Conservation (phyloP, 2,888 invertebrate genomes). For the Phengaris alcon region DNA sequence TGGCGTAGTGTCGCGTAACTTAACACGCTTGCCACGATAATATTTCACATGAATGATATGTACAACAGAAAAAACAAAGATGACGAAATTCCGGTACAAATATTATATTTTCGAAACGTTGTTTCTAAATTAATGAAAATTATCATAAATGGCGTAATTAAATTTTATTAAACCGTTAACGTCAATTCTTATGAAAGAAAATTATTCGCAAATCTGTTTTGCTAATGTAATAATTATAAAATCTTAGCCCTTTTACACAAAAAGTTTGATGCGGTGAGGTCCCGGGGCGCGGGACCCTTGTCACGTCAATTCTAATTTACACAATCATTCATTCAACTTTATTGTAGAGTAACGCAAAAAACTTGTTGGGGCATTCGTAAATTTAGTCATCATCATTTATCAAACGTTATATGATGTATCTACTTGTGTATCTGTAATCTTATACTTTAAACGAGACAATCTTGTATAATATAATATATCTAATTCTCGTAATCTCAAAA, state of each 20-base stretch:
- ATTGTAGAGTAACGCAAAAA: slow-evolving; percentile 26
- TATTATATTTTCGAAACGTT: not conserved
- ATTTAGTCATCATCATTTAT: not conserved
- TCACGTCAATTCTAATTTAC: slow-evolving; percentile 30
- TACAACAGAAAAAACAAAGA: too few species aligned
- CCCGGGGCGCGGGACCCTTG: slow-evolving; percentile 28
- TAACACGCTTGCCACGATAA: not conserved
- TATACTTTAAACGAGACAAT: too few species aligned
- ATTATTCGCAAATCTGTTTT: slow-evolving; percentile 1
- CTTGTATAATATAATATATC: too few species aligned
- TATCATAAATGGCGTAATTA: not conserved
- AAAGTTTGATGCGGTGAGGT: slow-evolving; percentile 21
- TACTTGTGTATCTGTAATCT: too few species aligned
- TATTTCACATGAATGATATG: too few species aligned
- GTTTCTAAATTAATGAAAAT: not conserved
- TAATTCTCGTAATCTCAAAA: too few species aligned
- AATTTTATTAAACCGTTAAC: not conserved
- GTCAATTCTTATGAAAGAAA: slow-evolving; percentile 6
- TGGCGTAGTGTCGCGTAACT: not conserved
- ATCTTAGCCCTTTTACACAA: slow-evolving; percentile 21
- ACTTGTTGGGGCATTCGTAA: not conserved
- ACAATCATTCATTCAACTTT: slow-evolving; percentile 29
- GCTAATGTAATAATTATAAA: slow-evolving; percentile 28
- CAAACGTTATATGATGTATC: not conserved
- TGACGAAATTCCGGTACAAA: not conserved